phyloP scores from a whole-genome alignment of 2,888 invertebrate genomes.

The Cephus sareptanus region DNA sequence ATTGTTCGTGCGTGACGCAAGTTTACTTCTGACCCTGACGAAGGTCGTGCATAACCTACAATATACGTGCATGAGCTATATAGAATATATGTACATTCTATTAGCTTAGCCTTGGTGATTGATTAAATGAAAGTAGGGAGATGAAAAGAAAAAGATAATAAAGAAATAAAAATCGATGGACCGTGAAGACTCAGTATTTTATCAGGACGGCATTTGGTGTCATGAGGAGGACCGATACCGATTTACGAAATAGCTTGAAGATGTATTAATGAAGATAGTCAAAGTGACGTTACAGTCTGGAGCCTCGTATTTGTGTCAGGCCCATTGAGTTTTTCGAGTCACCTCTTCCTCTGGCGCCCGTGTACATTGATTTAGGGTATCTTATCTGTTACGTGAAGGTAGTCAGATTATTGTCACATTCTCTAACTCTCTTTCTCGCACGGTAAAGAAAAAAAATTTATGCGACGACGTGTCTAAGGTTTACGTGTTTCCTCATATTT shows the following conservation, averaged over 20 bases:
- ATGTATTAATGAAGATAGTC: background rate
- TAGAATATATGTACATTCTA: background rate
- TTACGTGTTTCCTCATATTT: slow-evolving; percentile 14
- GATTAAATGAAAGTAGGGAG: background rate
- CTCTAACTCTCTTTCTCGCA: slow-evolving; percentile 11
- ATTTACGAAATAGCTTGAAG: background rate
- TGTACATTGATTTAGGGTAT: background rate
- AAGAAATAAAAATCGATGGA: background rate
- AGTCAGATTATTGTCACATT: background rate
- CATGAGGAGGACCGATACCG: background rate
- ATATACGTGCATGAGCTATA: background rate
- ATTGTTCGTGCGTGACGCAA: background rate
- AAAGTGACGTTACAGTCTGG: background rate
- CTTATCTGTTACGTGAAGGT: background rate
- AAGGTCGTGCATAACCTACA: background rate
- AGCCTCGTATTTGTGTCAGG: background rate
- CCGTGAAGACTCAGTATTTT: background rate
- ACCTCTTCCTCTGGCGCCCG: background rate
- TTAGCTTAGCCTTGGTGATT: background rate
- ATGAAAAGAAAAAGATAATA: background rate
- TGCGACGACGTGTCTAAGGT: background rate
- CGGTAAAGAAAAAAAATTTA: slow-evolving; percentile 10
- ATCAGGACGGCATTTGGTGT: background rate
- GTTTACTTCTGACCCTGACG: background rate
- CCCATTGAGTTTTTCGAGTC: background rate